Evolutionary conservation across 2,797 vertebrate genomes (phyloP).

Genomic region (Melanotaenia parkinsoni): DNA sequence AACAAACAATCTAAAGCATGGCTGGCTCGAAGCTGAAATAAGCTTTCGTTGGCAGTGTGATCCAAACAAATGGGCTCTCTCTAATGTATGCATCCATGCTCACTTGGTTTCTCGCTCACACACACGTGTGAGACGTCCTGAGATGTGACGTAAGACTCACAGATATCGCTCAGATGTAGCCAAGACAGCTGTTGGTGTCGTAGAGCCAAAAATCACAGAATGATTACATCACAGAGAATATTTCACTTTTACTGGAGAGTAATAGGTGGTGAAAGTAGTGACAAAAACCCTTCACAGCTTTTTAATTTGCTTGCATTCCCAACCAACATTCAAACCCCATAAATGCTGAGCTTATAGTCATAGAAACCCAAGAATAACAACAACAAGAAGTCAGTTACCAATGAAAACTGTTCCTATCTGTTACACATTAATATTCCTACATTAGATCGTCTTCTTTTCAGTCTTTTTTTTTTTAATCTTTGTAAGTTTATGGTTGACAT

Average conservation of each 20-base stretch:
- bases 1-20: constrained; percentile 60
- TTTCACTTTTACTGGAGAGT: neutral
- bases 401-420: neutral
- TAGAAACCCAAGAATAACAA: neutral
- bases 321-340: neutral
- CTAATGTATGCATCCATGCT: constrained; percentile 27
- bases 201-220: constrained; percentile 23
- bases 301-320: neutral
- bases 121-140: neutral
- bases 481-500: constrained; percentile 2
- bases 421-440: neutral
- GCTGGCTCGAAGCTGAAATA: constrained; percentile 46
- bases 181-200: constrained; percentile 24
- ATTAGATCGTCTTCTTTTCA: constrained; percentile 4
- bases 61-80: constrained; percentile 22
- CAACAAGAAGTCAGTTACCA: neutral
- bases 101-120: constrained; percentile 17
- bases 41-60: constrained; percentile 54
- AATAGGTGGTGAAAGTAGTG: neutral
- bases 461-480: neutral
- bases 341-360: neutral
- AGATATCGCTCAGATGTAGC: constrained; percentile 17
- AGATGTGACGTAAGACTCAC: constrained; percentile 34
- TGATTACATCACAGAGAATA: constrained; percentile 12
- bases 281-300: neutral